phyloP scores from a whole-genome alignment of 2,888 invertebrate genomes.

The Microctonus brassicae region DNA sequence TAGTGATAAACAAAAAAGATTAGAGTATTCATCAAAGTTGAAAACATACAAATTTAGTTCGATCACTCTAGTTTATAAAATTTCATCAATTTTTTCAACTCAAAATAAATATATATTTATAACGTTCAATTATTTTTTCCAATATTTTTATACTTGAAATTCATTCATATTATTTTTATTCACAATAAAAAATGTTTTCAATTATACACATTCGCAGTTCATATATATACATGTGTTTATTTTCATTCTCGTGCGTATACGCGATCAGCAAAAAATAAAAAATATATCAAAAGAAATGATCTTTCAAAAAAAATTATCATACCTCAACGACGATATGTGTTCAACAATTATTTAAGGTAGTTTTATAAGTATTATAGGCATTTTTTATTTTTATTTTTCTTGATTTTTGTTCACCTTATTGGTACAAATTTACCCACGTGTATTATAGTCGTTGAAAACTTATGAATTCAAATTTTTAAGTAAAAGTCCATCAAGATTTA shows the following conservation, averaged over 20 bases:
- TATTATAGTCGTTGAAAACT: neutral
- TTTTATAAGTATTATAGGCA: slow-evolving; percentile 10
- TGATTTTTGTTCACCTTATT: neutral
- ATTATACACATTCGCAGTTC: too few species aligned
- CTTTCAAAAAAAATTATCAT: neutral
- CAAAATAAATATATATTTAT: too few species aligned
- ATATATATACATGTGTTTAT: neutral
- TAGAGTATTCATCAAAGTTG: too few species aligned
- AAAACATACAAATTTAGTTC: neutral
- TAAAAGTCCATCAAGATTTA: neutral
- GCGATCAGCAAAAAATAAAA: too few species aligned
- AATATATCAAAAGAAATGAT: too few species aligned
- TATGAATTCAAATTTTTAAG: neutral
- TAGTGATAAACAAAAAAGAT: too few species aligned
- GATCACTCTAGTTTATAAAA: too few species aligned
- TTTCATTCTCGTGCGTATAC: too few species aligned
- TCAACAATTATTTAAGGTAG: neutral
- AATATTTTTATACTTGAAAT: too few species aligned
- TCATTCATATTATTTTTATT: too few species aligned
- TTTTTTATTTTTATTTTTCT: neutral
- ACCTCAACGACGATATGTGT: neutral
- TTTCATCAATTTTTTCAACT: neutral
- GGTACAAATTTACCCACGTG: neutral
- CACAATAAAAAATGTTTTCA: too few species aligned
- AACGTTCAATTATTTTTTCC: too few species aligned